Percentiles rank a stretch among this genome's conserved stretches.
phyloP scores from a whole-genome alignment of 2,888 invertebrate species.

The Phania funesta region DNA sequence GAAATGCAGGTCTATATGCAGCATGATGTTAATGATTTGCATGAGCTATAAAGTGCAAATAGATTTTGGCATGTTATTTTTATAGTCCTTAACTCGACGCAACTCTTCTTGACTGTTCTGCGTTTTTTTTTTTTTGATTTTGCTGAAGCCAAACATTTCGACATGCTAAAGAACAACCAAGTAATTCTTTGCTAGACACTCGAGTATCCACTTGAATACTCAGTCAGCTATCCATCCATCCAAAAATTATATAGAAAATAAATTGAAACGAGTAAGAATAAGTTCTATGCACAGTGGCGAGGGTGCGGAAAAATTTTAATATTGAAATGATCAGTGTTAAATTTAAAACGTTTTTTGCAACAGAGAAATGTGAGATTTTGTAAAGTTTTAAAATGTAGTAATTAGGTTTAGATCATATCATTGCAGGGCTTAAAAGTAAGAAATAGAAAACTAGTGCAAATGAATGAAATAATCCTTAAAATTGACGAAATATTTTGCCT shows the following conservation, averaged over 20 bases:
- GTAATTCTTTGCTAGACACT: conserved; percentile 59
- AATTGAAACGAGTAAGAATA: conserved; percentile 39
- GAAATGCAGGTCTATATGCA: conserved; percentile 12
- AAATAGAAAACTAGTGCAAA: too few species aligned
- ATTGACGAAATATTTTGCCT: too few species aligned
- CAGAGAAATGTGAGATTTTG: too few species aligned
- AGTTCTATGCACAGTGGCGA: conserved; percentile 29
- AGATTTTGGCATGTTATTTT: conserved; percentile 55
- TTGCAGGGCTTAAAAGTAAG: too few species aligned
- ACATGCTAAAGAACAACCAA: conserved; percentile 50
- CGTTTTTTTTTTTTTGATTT: background rate
- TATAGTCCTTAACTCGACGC: conserved; percentile 38
- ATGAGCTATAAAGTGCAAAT: conserved; percentile 58
- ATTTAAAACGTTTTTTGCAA: too few species aligned
- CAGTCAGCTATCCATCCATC: conserved; percentile 51
- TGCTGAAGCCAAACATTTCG: conserved; percentile 38
- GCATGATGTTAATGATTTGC: conserved; percentile 56
- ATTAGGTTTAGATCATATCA: too few species aligned
- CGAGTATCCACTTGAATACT: conserved; percentile 60
- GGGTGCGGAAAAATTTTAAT: background rate
- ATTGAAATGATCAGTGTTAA: too few species aligned
- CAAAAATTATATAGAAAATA: conserved; percentile 52
- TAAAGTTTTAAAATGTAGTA: too few species aligned
- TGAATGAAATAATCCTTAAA: too few species aligned
- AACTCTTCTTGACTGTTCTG: conserved; percentile 8